These are phyloP conservation scores for Cyrtorhinus lividipennis DNA, from an alignment of 1,140 invertebrate genomes.

Conservation along the genomic window DNA sequence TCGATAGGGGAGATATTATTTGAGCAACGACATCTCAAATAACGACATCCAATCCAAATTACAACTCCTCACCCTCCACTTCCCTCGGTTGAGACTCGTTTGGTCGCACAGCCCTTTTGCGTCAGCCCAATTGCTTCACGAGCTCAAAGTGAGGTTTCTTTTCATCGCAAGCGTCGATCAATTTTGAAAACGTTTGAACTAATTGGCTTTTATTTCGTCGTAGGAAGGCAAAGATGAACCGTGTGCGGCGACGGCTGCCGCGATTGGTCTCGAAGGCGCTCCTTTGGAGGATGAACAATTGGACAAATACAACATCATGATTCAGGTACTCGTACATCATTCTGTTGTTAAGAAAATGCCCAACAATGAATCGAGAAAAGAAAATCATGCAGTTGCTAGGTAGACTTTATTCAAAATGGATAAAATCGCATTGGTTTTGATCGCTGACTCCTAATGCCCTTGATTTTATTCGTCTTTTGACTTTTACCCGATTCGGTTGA, in stretches of 20 bases:
- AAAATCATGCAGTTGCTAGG: no score
- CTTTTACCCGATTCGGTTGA: no score
- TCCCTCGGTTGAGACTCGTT: constrained; percentile 77
- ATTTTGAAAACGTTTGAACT: neutral
- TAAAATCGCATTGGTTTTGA: no score
- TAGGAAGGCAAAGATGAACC: constrained; percentile 64
- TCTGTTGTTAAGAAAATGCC: no score
- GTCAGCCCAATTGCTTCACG: constrained; percentile 88
- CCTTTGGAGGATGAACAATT: constrained; percentile 38
- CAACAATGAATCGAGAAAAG: no score
- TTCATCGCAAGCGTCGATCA: no score
- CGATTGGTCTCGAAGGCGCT: constrained; percentile 45
- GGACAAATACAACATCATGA: constrained; percentile 57
- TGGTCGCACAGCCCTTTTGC: constrained; percentile 94
- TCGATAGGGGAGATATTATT: constrained; percentile 63
- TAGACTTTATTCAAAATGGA: no score
- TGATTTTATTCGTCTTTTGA: no score
- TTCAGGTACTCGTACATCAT: no score
- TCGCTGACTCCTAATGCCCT: no score
- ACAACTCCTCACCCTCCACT: constrained; percentile 85
- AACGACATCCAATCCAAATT: constrained; percentile 64
- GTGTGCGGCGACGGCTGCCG: constrained; percentile 46
- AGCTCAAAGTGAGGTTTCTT: constrained; percentile 52
- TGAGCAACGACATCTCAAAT: constrained; percentile 58
- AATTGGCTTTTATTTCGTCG: neutral